Conservation (phyloP, 2,113 vertebrate genomes). For the Lepus americanus region DNA sequence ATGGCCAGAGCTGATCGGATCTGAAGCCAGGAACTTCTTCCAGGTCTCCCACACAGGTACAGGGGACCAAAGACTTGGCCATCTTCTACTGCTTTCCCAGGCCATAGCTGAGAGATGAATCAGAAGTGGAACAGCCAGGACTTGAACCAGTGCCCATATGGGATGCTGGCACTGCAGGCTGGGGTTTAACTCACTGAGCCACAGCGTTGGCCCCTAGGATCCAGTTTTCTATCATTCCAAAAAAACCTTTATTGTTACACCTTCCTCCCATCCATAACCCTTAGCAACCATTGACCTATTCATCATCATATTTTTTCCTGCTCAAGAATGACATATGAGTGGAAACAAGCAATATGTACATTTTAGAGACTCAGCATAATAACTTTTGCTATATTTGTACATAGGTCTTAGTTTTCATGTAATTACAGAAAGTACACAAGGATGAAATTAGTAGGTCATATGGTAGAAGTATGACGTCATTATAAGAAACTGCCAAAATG, state of each 20-base stretch:
- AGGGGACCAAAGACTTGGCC: too few species aligned
- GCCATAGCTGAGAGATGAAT: too few species aligned
- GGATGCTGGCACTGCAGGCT: too few species aligned
- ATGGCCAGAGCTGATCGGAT: too few species aligned
- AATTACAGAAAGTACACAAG: background rate
- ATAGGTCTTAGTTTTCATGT: conserved; percentile 37
- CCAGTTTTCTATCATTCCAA: background rate
- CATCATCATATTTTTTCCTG: background rate
- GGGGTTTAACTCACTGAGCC: too few species aligned
- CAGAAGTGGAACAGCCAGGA: too few species aligned
- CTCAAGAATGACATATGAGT: background rate
- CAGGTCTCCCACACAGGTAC: too few species aligned
- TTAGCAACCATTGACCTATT: background rate
- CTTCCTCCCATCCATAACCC: background rate
- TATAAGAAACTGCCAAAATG: background rate
- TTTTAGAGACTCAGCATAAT: conserved; percentile 1
- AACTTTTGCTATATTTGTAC: background rate
- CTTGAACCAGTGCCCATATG: too few species aligned
- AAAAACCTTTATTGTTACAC: background rate
- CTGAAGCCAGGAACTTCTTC: too few species aligned
- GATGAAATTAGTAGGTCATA: background rate
- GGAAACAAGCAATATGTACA: background rate
- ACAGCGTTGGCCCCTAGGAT: too few species aligned
- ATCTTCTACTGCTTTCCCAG: too few species aligned
- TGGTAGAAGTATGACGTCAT: background rate